phyloP scores from a whole-genome alignment of 2,797 vertebrate species.

The Coilia nasus region DNA sequence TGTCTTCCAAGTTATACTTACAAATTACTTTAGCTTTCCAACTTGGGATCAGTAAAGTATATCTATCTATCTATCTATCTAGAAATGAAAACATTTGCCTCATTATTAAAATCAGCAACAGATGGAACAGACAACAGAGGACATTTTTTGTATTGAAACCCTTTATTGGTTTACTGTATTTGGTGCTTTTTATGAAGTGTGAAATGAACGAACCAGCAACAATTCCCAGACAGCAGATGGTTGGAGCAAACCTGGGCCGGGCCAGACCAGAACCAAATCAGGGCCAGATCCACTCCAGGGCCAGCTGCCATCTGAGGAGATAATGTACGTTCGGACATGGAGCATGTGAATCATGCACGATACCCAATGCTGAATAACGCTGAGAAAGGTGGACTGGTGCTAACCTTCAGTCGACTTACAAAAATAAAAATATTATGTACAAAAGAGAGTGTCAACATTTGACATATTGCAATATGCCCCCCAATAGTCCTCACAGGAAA shows the following conservation, averaged over 20 bases:
- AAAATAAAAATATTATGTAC: slow-evolving; percentile 83
- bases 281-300: background rate
- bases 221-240: background rate
- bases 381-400: slow-evolving; percentile 49
- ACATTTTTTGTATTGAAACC: background rate
- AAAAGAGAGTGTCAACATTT: slow-evolving; percentile 60
- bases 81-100: too few relatives aligned
- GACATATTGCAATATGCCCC: slow-evolving; percentile 50
- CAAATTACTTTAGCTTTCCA: too few relatives aligned
- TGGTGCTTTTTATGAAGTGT: slow-evolving; percentile 15
- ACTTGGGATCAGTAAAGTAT: too few relatives aligned
- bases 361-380: slow-evolving; percentile 63
- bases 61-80: too few relatives aligned
- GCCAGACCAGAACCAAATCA: background rate
- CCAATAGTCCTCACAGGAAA: slow-evolving; percentile 43
- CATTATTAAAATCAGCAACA: too few relatives aligned
- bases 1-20: too few relatives aligned
- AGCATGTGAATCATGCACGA: slow-evolving; percentile 65
- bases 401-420: slow-evolving; percentile 65
- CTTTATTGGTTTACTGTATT: slow-evolving; percentile 3
- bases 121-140: background rate
- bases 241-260: background rate
- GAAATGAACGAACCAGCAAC: slow-evolving; percentile 15
- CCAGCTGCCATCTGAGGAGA: background rate
- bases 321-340: slow-evolving; percentile 46